A percentile compares a stretch with the other conserved stretches of the same genome.
phyloP scores from a whole-genome alignment of 2,888 invertebrate genomes.

The Caradrina kadenii region DNA sequence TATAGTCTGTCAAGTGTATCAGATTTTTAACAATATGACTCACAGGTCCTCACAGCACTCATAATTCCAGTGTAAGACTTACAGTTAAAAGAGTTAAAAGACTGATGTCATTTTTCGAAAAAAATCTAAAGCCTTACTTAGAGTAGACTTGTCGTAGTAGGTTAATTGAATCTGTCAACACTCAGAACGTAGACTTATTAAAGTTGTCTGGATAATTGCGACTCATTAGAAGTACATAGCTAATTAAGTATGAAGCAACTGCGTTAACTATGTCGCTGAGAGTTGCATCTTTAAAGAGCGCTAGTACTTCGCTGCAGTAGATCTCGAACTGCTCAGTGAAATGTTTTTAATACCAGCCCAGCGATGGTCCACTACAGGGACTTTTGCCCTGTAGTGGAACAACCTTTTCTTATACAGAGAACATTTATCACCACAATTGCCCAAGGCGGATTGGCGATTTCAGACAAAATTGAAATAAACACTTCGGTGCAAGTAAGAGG shows the following conservation, averaged over 20 bases:
- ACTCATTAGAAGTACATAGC: not conserved
- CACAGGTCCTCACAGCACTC: too few species aligned
- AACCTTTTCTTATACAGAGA: too few species aligned
- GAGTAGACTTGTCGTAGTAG: not conserved
- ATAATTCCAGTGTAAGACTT: not conserved
- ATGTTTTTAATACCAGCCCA: not conserved
- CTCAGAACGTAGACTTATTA: slow-evolving; percentile 1
- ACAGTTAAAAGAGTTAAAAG: too few species aligned
- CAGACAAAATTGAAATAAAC: slow-evolving; percentile 23
- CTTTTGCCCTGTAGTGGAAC: too few species aligned
- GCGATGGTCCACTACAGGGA: too few species aligned
- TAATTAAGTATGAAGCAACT: slow-evolving; percentile 12
- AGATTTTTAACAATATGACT: too few species aligned
- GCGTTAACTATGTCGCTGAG: not conserved
- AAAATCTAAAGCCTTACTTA: too few species aligned
- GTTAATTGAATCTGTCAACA: not conserved
- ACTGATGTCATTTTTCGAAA: too few species aligned
- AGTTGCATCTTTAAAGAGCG: not conserved
- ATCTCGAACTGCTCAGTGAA: not conserved
- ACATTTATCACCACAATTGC: too few species aligned
- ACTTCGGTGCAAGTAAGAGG: slow-evolving; percentile 37
- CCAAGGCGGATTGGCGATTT: not conserved
- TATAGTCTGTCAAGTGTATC: too few species aligned
- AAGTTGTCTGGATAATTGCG: not conserved
- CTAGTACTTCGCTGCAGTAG: not conserved